A percentile compares a stretch with the other conserved stretches of the same genome.
Conservation (phyloP, 2,113 vertebrate genomes). For the Dicentrarchus labrax region DNA sequence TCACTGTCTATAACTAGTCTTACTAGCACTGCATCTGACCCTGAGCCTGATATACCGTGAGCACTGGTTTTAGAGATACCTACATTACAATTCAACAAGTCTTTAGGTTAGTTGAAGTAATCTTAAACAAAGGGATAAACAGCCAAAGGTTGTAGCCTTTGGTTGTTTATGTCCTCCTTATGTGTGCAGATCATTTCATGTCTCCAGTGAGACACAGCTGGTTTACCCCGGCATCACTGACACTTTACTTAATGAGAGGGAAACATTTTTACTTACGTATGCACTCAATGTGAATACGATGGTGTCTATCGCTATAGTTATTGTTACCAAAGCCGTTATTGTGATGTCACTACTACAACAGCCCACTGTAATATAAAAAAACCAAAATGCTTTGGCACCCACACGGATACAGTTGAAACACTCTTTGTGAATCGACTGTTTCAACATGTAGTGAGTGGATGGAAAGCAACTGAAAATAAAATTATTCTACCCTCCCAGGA, state of each 20-base stretch:
- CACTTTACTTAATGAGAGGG: slow-evolving; percentile 80
- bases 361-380: slow-evolving; percentile 83
- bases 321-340: slow-evolving; percentile 87
- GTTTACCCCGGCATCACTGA: slow-evolving; percentile 65
- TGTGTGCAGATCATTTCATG: slow-evolving; percentile 58
- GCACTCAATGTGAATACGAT: slow-evolving; percentile 78
- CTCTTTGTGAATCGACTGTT: slow-evolving; percentile 86
- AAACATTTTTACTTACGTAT: slow-evolving; percentile 84
- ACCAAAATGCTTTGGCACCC: slow-evolving; percentile 87
- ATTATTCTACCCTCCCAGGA: slow-evolving; percentile 86
- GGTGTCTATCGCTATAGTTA: slow-evolving; percentile 69
- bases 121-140: slow-evolving; percentile 60
- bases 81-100: slow-evolving; percentile 32
- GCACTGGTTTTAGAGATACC: slow-evolving; percentile 73
- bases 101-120: slow-evolving; percentile 1
- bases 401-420: slow-evolving; percentile 89
- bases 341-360: slow-evolving; percentile 89
- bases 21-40: slow-evolving; percentile 29
- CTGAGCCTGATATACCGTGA: slow-evolving; percentile 30
- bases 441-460: slow-evolving; percentile 88
- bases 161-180: slow-evolving; percentile 59
- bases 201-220: slow-evolving; percentile 48
- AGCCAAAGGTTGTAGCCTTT: slow-evolving; percentile 48
- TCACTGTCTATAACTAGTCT: slow-evolving; percentile 39
- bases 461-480: slow-evolving; percentile 86